These are phyloP conservation scores for Oscheius sp. DNA, from an alignment of 2,888 invertebrate species.

Conservation along the genomic window DNA sequence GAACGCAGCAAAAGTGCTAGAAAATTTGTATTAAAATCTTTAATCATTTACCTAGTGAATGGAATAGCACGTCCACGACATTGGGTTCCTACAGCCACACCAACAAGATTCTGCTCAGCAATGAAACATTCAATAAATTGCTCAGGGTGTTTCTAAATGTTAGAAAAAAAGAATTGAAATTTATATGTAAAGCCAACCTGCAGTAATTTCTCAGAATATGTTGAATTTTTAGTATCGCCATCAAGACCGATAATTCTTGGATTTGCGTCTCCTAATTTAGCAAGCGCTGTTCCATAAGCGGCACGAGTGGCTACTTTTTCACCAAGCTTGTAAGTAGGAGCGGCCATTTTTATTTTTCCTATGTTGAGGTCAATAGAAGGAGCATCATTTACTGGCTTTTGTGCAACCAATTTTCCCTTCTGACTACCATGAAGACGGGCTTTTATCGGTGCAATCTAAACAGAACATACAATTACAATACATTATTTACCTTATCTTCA, in stretches of 20 bases:
- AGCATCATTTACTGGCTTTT: slow-evolving; percentile 62
- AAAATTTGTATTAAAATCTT: slow-evolving; percentile 75
- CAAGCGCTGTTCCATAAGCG: slow-evolving; percentile 92
- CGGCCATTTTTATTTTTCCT: slow-evolving; percentile 70
- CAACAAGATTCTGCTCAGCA: slow-evolving; percentile 84
- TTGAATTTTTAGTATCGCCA: slow-evolving; percentile 98
- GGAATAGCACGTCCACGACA: slow-evolving; percentile 90
- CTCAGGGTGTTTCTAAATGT: slow-evolving; percentile 73
- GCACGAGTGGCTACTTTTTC: slow-evolving; percentile 83
- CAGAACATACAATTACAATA: not conserved
- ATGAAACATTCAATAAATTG: slow-evolving; percentile 97
- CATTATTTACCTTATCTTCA: slow-evolving; percentile 46
- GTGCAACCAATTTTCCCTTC: slow-evolving; percentile 56
- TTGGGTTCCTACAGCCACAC: slow-evolving; percentile 92
- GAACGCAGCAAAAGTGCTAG: slow-evolving; percentile 96
- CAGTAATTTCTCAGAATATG: slow-evolving; percentile 90
- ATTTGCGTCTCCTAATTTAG: slow-evolving; percentile 81
- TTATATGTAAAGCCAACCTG: too few species aligned
- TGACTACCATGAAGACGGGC: slow-evolving; percentile 77
- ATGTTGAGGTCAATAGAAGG: slow-evolving; percentile 52
- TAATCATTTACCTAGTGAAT: slow-evolving; percentile 77
- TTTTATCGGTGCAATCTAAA: slow-evolving; percentile 58
- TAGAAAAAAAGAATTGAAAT: too few species aligned
- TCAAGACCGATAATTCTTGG: slow-evolving; percentile 87
- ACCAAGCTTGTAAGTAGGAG: slow-evolving; percentile 82